Percentiles rank a stretch among this genome's conserved stretches.
Conservation (phyloP, 2,113 vertebrate genomes). For the Hystrix brachyura region DNA sequence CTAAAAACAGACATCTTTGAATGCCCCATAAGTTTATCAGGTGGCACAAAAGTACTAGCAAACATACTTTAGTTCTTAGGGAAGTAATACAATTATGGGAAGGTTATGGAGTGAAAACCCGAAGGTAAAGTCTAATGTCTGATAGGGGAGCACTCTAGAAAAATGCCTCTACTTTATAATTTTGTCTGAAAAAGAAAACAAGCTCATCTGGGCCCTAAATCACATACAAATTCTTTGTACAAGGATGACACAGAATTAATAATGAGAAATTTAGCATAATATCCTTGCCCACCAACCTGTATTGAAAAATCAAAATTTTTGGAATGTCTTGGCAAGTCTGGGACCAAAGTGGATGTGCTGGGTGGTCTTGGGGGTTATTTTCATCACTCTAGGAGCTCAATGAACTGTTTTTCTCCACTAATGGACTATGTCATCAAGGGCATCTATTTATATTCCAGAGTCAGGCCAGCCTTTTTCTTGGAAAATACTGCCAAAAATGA, state of each 20-base stretch:
- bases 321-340: slow-evolving; percentile 28
- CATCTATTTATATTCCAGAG: slow-evolving; percentile 77
- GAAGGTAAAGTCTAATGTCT: not conserved
- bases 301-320: slow-evolving; percentile 38
- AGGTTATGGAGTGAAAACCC: not conserved
- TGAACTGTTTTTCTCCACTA: slow-evolving; percentile 58
- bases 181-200: slow-evolving; percentile 64
- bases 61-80: slow-evolving; percentile 28
- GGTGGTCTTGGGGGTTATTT: slow-evolving; percentile 63
- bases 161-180: slow-evolving; percentile 27
- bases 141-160: not conserved
- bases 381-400: slow-evolving; percentile 17
- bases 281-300: slow-evolving; percentile 11
- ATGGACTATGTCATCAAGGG: slow-evolving; percentile 8
- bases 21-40: slow-evolving; percentile 11
- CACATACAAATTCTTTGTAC: slow-evolving; percentile 67
- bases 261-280: slow-evolving; percentile 63
- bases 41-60: not conserved
- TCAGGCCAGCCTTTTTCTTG: slow-evolving; percentile 50
- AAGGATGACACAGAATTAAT: slow-evolving; percentile 68
- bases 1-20: not conserved
- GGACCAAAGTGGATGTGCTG: not conserved
- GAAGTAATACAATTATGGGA: not conserved
- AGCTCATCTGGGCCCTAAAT: slow-evolving; percentile 38
- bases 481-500: slow-evolving; percentile 60